These are phyloP conservation scores for Rhagium mordax DNA, from an alignment of 2,888 invertebrate species.

Conservation along the genomic window DNA sequence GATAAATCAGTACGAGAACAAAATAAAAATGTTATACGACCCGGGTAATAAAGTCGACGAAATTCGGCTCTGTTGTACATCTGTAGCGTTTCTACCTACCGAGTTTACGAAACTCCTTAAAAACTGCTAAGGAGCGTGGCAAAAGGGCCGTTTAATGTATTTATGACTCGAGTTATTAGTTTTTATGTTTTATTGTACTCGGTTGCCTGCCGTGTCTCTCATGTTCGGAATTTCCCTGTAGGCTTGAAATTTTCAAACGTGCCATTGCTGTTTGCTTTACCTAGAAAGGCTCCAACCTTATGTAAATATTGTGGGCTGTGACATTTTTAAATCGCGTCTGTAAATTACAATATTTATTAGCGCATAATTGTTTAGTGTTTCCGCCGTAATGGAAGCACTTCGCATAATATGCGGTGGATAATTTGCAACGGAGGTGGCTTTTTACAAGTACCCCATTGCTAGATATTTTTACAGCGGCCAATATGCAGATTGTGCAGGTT, in stretches of 20 bases:
- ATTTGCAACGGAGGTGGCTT: not conserved
- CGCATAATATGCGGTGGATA: not conserved
- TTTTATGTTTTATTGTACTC: constrained; percentile 46
- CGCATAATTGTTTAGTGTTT: not conserved
- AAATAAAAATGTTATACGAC: constrained; percentile 47
- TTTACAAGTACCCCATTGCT: no score
- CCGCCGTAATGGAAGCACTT: not conserved
- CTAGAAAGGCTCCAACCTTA: constrained; percentile 8
- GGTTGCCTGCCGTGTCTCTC: constrained; percentile 23
- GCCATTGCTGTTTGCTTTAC: constrained; percentile 21
- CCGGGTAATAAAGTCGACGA: constrained; percentile 48
- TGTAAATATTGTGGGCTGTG: constrained; percentile 10
- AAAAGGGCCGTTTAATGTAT: constrained; percentile 44
- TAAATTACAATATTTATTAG: not conserved
- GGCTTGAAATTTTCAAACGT: constrained; percentile 26
- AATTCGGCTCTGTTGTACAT: constrained; percentile 41
- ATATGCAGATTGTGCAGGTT: no score
- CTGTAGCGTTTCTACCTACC: constrained; percentile 40
- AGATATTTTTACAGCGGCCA: no score
- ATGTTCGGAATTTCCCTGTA: constrained; percentile 19
- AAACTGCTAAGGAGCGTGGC: constrained; percentile 37
- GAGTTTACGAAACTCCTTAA: constrained; percentile 22
- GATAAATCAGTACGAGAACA: constrained; percentile 50
- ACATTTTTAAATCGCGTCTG: constrained; percentile 6
- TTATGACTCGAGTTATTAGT: constrained; percentile 45